Percentiles rank a stretch among this genome's conserved stretches.
Conservation (phyloP, 1,140 invertebrate genomes). For the Apocrypta bakeri region DNA sequence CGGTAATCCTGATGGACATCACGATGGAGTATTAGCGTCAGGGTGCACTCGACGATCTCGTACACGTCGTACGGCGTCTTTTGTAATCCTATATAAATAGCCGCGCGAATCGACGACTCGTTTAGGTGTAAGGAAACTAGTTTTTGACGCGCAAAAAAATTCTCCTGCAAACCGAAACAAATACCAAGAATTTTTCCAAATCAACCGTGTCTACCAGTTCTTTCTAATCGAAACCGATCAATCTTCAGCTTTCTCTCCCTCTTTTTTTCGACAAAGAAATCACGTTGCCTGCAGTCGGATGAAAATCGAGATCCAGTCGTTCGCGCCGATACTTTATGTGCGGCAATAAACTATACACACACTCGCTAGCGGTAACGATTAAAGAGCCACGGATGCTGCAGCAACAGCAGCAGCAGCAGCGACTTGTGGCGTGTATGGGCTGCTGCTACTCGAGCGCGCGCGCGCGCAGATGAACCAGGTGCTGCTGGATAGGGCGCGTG, state of each 20-base stretch:
- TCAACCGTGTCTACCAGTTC: background rate
- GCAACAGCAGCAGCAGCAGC: background rate
- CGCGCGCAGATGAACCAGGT: conserved; percentile 67
- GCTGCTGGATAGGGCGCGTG: conserved; percentile 71
- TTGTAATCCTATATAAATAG: background rate
- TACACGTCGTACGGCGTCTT: background rate
- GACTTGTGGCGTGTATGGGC: background rate
- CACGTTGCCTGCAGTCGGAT: background rate
- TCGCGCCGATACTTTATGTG: conserved; percentile 30
- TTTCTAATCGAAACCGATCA: background rate
- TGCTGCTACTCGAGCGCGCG: conserved; percentile 49
- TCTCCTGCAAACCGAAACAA: background rate
- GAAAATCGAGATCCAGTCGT: conserved; percentile 34
- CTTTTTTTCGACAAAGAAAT: conserved; percentile 29
- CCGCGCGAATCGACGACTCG: background rate
- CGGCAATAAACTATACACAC: conserved; percentile 7
- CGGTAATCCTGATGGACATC: conserved; percentile 67
- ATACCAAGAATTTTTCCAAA: background rate
- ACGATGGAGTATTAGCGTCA: conserved; percentile 66
- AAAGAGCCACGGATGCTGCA: conserved; percentile 46
- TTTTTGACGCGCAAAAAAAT: background rate
- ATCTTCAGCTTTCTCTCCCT: background rate
- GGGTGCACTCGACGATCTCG: conserved; percentile 52
- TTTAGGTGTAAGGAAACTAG: background rate
- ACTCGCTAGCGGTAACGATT: conserved; percentile 45